Evolutionary conservation across 2,888 invertebrate genomes (phyloP).

Genomic region (Mactromeris polynyma): DNA sequence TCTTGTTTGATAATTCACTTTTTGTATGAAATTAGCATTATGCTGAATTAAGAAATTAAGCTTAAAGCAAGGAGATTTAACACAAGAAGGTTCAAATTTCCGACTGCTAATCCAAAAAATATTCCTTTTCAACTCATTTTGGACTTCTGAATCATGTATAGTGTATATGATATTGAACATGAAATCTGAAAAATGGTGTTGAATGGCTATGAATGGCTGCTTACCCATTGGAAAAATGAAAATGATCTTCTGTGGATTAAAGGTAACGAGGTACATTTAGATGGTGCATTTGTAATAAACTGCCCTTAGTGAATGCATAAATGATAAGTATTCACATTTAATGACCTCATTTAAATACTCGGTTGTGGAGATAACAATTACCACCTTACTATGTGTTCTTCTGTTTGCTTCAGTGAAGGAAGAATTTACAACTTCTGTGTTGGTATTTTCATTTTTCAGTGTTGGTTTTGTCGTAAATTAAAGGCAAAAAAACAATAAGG

Average conservation of each 20-base stretch:
- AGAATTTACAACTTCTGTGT: too few species aligned
- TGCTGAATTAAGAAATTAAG: too few species aligned
- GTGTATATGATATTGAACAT: background rate
- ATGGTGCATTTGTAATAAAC: background rate
- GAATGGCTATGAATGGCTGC: background rate
- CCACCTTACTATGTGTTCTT: background rate
- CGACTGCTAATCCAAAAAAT: too few species aligned
- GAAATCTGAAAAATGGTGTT: background rate
- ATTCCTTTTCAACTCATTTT: too few species aligned
- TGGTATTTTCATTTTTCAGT: too few species aligned
- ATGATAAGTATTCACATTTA: background rate
- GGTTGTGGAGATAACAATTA: background rate
- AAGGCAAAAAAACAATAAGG: too few species aligned
- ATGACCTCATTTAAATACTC: background rate
- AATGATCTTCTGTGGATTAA: background rate
- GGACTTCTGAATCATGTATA: too few species aligned
- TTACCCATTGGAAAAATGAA: constrained; percentile 4
- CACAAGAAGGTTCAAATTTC: too few species aligned
- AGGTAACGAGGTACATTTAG: background rate
- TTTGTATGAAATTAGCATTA: too few species aligned
- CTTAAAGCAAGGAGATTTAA: too few species aligned
- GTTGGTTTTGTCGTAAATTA: too few species aligned
- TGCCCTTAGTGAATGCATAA: background rate
- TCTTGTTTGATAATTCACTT: too few species aligned
- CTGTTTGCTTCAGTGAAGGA: background rate